Base-by-base conservation (phyloP, 2,113 vertebrate genomes). In the Ammodytes marinus region DNA sequence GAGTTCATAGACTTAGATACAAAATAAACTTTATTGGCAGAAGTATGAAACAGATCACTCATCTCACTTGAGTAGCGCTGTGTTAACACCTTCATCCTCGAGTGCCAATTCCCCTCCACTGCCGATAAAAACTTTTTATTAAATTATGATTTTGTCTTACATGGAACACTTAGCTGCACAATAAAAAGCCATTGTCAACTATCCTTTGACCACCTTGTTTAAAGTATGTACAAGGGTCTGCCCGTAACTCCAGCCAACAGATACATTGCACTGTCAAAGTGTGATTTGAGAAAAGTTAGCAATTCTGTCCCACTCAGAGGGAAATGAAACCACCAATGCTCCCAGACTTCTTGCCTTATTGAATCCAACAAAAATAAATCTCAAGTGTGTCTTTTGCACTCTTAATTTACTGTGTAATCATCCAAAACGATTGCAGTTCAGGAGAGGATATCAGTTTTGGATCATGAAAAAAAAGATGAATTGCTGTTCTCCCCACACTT, bases 291-390 rank as follows among this genome's bases (percentile, higher is more conserved):
- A 15, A 47, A 64, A 40, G 58, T 49, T 65, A 6, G 37, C 53
- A 80, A 75, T 55, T 45, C 39, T 19, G 5, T 80, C 55, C 19
- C 47, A 11, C 12, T 60, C 12, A n/a, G 45, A 40, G 52, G 12
- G 47, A 69, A 60, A 76, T 60, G 15, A 69, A 68, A 86, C 63
- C 52, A 64, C 69, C 27, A 15, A 74, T 63, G 12, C 4, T 14
- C 80, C 59, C 77, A 77, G 11, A 67, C 55, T 15, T 43, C 4
- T 43, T 60, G 9, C 13, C 46, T 43, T 14, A 46, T 5, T 49
- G 46, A 78, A 46, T 45, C 8, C 27, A 10, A 53, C n/a, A 9
- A 27, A 45, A 64, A 27, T 64, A 27, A 46, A 4, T 27, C 9
- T 19, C 10, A 45, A 13, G 11, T 64, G 8, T 8, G 14, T 0